These are phyloP conservation scores for Latrodectus elegans DNA, from an alignment of 2,888 invertebrate genomes.

Conservation along the genomic window DNA sequence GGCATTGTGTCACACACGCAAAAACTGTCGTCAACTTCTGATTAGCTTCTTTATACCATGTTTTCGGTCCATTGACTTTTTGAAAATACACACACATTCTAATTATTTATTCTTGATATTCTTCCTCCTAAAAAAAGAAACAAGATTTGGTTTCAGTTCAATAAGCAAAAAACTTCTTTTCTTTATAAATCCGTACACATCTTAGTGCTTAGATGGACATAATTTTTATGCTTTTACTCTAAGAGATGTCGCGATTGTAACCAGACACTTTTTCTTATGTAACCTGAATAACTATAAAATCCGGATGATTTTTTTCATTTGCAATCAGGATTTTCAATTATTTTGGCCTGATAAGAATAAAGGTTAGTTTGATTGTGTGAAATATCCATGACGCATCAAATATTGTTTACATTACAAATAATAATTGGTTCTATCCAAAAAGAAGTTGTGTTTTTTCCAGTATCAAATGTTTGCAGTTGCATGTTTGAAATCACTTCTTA, in stretches of 20 bases:
- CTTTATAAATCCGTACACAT: not conserved
- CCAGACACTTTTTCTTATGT: no score
- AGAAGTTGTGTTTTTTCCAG: no score
- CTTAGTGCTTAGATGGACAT: not conserved
- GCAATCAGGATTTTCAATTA: no score
- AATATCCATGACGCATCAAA: no score
- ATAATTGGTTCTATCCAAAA: no score
- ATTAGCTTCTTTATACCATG: not conserved
- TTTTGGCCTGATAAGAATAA: no score
- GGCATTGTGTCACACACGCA: not conserved
- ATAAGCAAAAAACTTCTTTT: not conserved
- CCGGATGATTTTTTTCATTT: no score
- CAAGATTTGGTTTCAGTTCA: not conserved
- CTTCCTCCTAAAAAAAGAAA: constrained; percentile 3
- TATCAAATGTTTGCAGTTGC: no score
- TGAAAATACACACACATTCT: not conserved
- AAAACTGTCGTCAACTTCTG: not conserved
- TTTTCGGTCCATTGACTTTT: not conserved
- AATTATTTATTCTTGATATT: constrained; percentile 1
- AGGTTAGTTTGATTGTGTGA: no score
- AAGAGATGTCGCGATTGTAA: not conserved
- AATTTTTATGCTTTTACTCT: not conserved
- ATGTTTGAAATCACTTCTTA: no score
- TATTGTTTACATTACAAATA: no score
- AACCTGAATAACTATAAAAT: no score